Evolutionary conservation across 2,888 invertebrate genomes (phyloP).

Genomic region (Drosophila paranaensis): DNA sequence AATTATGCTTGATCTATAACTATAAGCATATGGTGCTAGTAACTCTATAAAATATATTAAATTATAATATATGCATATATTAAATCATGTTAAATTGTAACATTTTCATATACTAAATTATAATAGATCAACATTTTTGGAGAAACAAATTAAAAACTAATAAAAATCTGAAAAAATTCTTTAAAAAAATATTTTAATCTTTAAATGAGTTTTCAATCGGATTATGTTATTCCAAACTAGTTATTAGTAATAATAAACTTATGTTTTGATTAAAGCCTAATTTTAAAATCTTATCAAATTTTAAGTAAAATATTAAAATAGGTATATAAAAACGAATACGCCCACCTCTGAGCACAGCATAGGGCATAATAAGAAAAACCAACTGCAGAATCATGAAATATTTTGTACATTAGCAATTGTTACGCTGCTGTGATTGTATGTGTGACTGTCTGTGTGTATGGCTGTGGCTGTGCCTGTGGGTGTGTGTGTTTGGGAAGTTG

Average conservation of each 20-base stretch:
- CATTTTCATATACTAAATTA: no score
- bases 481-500: conserved; percentile 28
- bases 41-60: no score
- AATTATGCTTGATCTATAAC: no score
- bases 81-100: no score
- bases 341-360: background rate
- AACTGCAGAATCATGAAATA: conserved; percentile 74
- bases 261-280: background rate
- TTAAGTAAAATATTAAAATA: background rate
- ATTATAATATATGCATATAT: no score
- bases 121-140: no score
- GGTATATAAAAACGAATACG: background rate
- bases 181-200: no score
- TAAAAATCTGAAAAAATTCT: no score
- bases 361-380: conserved; percentile 45
- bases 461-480: conserved; percentile 24
- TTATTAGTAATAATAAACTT: no score
- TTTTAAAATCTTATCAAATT: background rate
- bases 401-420: conserved; percentile 77
- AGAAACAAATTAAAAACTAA: no score
- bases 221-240: background rate
- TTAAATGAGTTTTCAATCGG: no score
- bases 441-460: conserved; percentile 23
- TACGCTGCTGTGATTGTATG: conserved; percentile 31
- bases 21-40: no score